Conservation (phyloP, 1,140 invertebrate species). For the Halyomorpha halys region DNA sequence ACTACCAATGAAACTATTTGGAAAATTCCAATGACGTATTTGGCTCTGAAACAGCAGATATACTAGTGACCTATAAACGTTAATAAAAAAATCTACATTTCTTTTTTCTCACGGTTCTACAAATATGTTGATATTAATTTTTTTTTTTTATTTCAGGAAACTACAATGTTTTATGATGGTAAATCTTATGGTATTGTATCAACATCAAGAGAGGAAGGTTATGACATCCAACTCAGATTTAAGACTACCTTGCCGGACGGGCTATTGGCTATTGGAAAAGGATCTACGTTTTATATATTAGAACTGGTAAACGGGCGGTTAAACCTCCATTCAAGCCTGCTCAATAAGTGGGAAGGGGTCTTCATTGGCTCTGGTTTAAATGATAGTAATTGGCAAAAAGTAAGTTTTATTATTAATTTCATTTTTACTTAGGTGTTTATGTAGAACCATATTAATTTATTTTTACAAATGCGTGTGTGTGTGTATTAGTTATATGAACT, state of each 20-base stretch:
- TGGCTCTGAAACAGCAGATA: no score
- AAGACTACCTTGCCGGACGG: slow-evolving; percentile 79
- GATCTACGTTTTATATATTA: slow-evolving; percentile 69
- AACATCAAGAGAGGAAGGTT: slow-evolving; percentile 69
- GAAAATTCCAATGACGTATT: no score
- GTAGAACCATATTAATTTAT: no score
- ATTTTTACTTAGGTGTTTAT: no score
- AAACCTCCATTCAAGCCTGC: slow-evolving; percentile 71
- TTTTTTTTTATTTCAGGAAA: slow-evolving; percentile 43
- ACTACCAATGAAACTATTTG: no score
- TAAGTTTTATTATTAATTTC: slow-evolving; percentile 33
- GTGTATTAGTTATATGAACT: not conserved
- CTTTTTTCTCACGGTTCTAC: no score
- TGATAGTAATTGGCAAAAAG: slow-evolving; percentile 77
- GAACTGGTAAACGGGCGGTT: slow-evolving; percentile 67
- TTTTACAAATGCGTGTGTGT: no score
- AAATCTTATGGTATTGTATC: slow-evolving; percentile 65
- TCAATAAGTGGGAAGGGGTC: slow-evolving; percentile 82
- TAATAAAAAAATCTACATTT: no score
- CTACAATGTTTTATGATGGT: slow-evolving; percentile 75
- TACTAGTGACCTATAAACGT: no score
- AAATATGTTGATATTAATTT: no score
- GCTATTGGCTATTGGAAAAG: slow-evolving; percentile 72
- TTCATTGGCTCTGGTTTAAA: slow-evolving; percentile 73
- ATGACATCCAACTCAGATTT: slow-evolving; percentile 80